phyloP scores from a whole-genome alignment of 2,888 invertebrate genomes.

The Leptarthrus brevirostris region DNA sequence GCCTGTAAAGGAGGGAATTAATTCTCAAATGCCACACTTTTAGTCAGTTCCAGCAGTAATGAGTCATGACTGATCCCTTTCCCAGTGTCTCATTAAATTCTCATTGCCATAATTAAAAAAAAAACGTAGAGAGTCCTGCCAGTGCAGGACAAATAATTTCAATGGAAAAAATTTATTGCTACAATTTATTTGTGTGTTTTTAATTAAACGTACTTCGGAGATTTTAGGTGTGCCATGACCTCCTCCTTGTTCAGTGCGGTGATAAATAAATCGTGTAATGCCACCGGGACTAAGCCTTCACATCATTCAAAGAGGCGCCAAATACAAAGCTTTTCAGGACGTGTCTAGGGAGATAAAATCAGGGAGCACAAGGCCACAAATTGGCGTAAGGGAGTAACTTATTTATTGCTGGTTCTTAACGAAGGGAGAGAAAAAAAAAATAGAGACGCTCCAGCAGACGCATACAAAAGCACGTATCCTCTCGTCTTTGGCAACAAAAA shows the following conservation, averaged over 20 bases:
- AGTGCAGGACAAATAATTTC: constrained; percentile 13
- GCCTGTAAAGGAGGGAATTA: constrained; percentile 1
- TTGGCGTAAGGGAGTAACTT: constrained; percentile 31
- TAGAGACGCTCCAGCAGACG: not conserved
- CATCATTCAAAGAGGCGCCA: constrained; percentile 37
- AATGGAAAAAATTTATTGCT: constrained; percentile 10
- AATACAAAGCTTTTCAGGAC: constrained; percentile 28
- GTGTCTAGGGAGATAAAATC: constrained; percentile 38
- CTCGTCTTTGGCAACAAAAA: constrained; percentile 44
- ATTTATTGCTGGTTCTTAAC: constrained; percentile 22
- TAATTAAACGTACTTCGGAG: constrained; percentile 16
- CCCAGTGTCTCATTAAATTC: not conserved
- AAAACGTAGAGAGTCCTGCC: not conserved
- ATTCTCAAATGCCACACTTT: constrained; percentile 22
- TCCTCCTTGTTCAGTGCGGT: not conserved
- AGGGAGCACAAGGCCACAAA: constrained; percentile 28
- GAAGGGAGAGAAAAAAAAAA: not conserved
- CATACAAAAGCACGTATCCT: constrained; percentile 21
- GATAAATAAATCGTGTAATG: constrained; percentile 28
- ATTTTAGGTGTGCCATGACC: not conserved
- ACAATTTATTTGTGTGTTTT: constrained; percentile 32
- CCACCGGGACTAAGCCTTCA: constrained; percentile 14
- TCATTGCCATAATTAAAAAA: constrained; percentile 27
- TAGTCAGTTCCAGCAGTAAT: not conserved
- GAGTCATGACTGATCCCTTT: not conserved